Evolutionary conservation across 2,888 invertebrate genomes (phyloP), one percentile per base, ranked within the genome.

Genomic region (Tetrapedia diversipes): DNA sequence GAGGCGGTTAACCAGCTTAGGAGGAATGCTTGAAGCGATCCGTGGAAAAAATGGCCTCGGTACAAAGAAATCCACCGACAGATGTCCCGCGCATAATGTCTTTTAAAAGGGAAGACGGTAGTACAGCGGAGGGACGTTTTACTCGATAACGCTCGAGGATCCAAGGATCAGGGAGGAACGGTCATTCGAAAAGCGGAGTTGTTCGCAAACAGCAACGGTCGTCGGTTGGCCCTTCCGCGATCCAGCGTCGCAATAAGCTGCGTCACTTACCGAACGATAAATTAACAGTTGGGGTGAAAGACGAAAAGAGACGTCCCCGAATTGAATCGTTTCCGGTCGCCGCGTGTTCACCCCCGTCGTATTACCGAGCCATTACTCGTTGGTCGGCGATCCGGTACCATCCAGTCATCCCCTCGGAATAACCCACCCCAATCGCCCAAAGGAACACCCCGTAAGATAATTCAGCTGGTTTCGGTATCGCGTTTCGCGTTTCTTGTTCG

Each of bases 261-360:
- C 86, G 89, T 89, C 90, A 88, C 85, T 85, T 79, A 80, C 76
- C 75, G 72, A 78, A 87, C 87, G 80, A 91, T 89, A 90, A 90
- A 91, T 91, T 89, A 90, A 89, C 89, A 87, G 84, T 86, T 84
- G 73, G 79, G 71, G 70, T 71, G 79, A 73, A 75, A 56, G 57
- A 64, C 75, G 78, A 81, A 61, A 72, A 66, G 70, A 74, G 75
- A 69, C 64, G 74, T 74, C 83, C 75, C 70, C 84, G 88, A 87
- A 90, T 90, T 90, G 90, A 90, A 90, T 90, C 87, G 90, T 90
- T 90, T 90, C 91, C 90, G 89, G 89, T 89, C 74, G 89, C 82
- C 90, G 87, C 89, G 89, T 88, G 89, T 67, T 69, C 77, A 63
- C 70, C 87, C 89, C 87, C 79, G 83, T 85, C 86, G 73, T 89